phyloP scores from a whole-genome alignment of 1,140 invertebrate species.

The Archivesica marissinica region DNA sequence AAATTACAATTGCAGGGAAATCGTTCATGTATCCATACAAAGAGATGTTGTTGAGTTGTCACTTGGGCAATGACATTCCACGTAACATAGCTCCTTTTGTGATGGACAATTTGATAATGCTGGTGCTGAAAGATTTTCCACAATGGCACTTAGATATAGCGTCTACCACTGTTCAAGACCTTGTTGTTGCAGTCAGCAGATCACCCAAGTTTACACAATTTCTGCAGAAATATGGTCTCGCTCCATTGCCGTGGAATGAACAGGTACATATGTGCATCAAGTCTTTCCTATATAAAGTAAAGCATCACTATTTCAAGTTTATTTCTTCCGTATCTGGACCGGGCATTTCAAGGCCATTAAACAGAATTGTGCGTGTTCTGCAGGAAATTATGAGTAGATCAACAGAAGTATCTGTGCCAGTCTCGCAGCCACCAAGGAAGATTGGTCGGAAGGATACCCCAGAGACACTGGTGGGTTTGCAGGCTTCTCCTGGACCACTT shows the following conservation, averaged over 20 bases:
- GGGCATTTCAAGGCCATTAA: too few species aligned
- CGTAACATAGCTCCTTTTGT: background rate
- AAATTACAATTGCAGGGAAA: background rate
- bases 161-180: background rate
- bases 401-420: too few species aligned
- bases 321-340: too few species aligned
- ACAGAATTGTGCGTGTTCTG: too few species aligned
- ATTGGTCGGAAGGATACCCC: too few species aligned
- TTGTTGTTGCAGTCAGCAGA: background rate
- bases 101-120: background rate
- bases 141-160: background rate
- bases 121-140: background rate
- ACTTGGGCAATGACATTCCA: background rate
- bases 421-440: too few species aligned
- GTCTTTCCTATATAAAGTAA: background rate
- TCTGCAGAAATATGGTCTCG: background rate
- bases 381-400: too few species aligned
- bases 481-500: too few species aligned
- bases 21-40: background rate
- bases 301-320: too few species aligned
- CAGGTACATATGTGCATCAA: background rate
- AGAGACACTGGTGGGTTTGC: too few species aligned
- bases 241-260: background rate
- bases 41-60: background rate
- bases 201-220: background rate